A percentile compares a stretch with the other conserved stretches of the same genome.
Evolutionary conservation across 2,888 invertebrate species (phyloP).

Genomic region (Oeneis ivallda): DNA sequence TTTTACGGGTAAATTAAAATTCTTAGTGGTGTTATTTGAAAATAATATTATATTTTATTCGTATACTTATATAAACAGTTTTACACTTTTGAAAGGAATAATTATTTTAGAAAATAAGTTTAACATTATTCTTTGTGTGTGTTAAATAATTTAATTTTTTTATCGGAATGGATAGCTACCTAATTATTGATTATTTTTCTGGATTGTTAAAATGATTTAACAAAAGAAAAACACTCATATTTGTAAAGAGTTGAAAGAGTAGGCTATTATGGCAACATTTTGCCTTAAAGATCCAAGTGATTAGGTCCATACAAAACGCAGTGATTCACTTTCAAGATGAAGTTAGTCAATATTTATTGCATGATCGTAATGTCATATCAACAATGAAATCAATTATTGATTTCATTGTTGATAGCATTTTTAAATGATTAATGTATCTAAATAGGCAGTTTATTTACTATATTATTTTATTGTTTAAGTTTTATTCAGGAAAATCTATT

Average conservation of each 20-base stretch:
- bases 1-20: slow-evolving; percentile 31
- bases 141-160: too few relatives aligned
- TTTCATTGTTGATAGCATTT: background rate
- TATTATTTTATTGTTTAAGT: background rate
- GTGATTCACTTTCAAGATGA: slow-evolving; percentile 13
- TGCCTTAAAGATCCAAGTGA: background rate
- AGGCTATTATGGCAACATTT: slow-evolving; percentile 1
- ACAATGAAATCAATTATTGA: slow-evolving; percentile 13
- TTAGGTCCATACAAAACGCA: background rate
- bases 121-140: too few relatives aligned
- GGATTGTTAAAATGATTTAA: too few relatives aligned
- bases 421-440: background rate
- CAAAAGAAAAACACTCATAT: too few relatives aligned
- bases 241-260: background rate
- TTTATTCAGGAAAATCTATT: too few relatives aligned
- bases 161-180: too few relatives aligned
- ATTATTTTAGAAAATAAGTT: background rate
- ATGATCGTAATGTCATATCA: background rate
- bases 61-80: background rate
- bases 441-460: background rate
- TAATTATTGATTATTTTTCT: too few relatives aligned
- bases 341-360: slow-evolving; percentile 6
- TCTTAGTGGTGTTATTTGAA: background rate
- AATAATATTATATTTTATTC: background rate
- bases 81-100: background rate